A percentile compares a stretch with the other conserved stretches of the same genome.
Conservation (phyloP, 2,113 vertebrate genomes). For the Poeciliopsis prolifica region DNA sequence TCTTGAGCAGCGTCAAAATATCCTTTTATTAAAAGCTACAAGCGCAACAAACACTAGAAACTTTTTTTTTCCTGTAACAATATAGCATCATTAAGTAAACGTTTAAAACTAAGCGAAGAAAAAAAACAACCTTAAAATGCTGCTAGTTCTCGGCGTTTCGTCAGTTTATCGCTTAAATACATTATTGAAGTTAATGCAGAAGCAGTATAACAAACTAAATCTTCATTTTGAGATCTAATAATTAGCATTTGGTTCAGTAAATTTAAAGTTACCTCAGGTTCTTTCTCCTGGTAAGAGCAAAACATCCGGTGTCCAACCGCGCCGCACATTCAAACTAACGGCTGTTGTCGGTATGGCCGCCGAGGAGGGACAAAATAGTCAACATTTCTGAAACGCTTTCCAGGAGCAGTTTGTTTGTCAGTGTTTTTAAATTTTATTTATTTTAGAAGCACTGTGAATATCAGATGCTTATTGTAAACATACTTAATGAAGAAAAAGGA, state of each 20-base stretch:
- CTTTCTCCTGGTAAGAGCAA: not conserved
- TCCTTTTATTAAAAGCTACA: too few relatives aligned
- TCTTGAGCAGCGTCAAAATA: too few relatives aligned
- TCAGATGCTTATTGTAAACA: too few relatives aligned
- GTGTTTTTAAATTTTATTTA: too few relatives aligned
- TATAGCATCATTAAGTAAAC: too few relatives aligned
- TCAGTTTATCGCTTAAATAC: not conserved
- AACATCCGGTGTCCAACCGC: constrained; percentile 22
- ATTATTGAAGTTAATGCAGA: not conserved
- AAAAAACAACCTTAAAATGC: not conserved
- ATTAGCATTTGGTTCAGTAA: not conserved
- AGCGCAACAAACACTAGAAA: too few relatives aligned
- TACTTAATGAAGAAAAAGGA: too few relatives aligned
- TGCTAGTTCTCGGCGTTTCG: not conserved
- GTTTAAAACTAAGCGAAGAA: too few relatives aligned
- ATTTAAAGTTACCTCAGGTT: constrained; percentile 24
- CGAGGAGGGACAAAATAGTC: constrained; percentile 52
- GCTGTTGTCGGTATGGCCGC: not conserved
- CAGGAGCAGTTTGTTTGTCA: too few relatives aligned
- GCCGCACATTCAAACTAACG: constrained; percentile 65
- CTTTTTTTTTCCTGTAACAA: too few relatives aligned
- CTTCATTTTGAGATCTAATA: not conserved
- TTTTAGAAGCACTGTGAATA: too few relatives aligned
- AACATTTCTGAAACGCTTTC: not conserved
- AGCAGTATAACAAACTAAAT: not conserved